These are phyloP conservation scores for Machimus atricapillus DNA, from an alignment of 2,888 invertebrate genomes.

Conservation along the genomic window DNA sequence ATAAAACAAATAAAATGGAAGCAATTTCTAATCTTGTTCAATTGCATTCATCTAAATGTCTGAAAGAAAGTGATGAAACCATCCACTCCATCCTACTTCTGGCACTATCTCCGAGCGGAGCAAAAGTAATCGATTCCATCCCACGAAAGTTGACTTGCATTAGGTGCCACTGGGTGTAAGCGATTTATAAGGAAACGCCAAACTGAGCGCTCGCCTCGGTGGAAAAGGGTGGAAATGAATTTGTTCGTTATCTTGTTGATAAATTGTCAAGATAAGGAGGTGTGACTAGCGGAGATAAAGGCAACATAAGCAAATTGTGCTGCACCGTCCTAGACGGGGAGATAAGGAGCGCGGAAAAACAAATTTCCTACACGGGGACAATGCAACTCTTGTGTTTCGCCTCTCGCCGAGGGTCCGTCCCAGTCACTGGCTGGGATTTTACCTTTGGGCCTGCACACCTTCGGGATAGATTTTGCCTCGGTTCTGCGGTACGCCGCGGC, in stretches of 20 bases:
- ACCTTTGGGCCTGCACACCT: neutral
- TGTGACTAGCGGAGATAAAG: slow-evolving; percentile 38
- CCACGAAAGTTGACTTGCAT: slow-evolving; percentile 11
- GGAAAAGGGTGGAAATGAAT: slow-evolving; percentile 33
- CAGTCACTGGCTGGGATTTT: neutral
- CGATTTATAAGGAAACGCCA: slow-evolving; percentile 22
- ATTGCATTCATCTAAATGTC: neutral
- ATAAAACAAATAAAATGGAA: neutral
- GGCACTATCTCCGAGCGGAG: neutral
- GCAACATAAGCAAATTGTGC: slow-evolving; percentile 36
- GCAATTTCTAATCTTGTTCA: neutral
- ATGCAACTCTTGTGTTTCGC: slow-evolving; percentile 18
- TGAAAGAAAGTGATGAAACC: neutral
- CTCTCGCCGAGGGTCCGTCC: neutral
- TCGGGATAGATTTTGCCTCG: neutral
- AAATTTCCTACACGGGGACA: slow-evolving; percentile 36
- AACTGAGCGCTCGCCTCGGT: neutral
- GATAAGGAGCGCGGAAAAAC: slow-evolving; percentile 26
- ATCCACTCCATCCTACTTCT: neutral
- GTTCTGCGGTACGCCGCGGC: neutral
- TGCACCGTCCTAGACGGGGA: slow-evolving; percentile 12
- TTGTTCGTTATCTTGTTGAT: slow-evolving; percentile 39
- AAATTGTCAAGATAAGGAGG: slow-evolving; percentile 40
- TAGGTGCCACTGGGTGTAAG: slow-evolving; percentile 13
- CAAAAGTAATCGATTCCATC: slow-evolving; percentile 20